phyloP scores from a whole-genome alignment of 1,140 invertebrate genomes.

The Papilio glaucus region DNA sequence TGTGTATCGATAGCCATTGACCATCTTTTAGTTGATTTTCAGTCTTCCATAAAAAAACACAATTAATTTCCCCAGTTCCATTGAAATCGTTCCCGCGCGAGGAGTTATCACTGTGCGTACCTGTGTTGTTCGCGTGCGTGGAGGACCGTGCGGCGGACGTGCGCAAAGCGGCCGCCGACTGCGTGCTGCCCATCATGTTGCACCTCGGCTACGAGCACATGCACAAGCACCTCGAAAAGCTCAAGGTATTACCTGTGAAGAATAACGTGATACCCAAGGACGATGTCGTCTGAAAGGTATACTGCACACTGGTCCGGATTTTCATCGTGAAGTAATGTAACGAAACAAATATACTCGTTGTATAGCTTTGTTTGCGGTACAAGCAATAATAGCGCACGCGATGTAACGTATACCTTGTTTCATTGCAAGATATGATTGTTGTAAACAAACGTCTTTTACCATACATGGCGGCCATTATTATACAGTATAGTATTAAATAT shows the following conservation, averaged over 20 bases:
- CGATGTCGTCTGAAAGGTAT: background rate
- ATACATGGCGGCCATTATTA: too few relatives aligned
- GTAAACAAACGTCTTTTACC: too few relatives aligned
- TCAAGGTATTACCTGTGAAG: conserved; percentile 86
- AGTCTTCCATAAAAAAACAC: conserved; percentile 2
- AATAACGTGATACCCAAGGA: background rate
- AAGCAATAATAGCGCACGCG: too few relatives aligned
- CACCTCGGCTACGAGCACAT: conserved; percentile 94
- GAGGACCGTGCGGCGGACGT: conserved; percentile 97
- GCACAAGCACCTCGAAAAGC: conserved; percentile 90
- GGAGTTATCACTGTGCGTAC: conserved; percentile 91
- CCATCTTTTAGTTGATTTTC: too few relatives aligned
- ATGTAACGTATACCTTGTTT: too few relatives aligned
- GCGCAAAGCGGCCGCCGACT: conserved; percentile 94
- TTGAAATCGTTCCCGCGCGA: conserved; percentile 90
- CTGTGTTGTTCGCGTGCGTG: conserved; percentile 91
- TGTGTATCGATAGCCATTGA: too few relatives aligned
- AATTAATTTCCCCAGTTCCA: conserved; percentile 76
- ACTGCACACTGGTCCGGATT: too few relatives aligned
- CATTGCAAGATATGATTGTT: too few relatives aligned
- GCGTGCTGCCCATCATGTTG: conserved; percentile 95
- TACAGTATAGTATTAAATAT: too few relatives aligned
- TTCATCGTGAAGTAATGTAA: too few relatives aligned
- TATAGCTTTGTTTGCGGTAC: too few relatives aligned
- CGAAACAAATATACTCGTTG: too few relatives aligned